Base-by-base conservation (phyloP, 2,888 invertebrate genomes). In the Carterocephalus palaemon region DNA sequence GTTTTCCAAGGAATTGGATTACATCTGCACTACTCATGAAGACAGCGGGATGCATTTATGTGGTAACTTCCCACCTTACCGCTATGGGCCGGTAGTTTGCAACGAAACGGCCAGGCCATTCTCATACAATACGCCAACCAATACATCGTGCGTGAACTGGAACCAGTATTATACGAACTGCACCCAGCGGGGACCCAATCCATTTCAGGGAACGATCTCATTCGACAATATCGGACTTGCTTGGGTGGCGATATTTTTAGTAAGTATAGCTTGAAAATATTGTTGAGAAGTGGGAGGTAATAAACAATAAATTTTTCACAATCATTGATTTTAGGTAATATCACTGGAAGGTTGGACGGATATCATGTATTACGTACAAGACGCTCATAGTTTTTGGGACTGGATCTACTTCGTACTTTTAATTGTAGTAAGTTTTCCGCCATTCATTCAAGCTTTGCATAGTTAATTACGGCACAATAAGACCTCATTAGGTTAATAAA, bases 311-410 rank as follows among this genome's bases (percentile, higher is more conserved):
- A 26, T 36, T 28, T 26, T 26, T 29, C n/a, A n/a, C n/a, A n/a
- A n/a, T n/a, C n/a, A 29, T 47, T 37, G 37, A 16, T 40, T 71
- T 70, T 84, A 98, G 98, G 98, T 99, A 32, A 99, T 99, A 82
- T 99, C 98, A 58, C 86, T 99, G 62, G 99, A 99, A 87, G 99
- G 99, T 51, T 99, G 99, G 99, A 98, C 99, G 28, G 99, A 99
- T 74, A 99, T 99, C 57, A 99, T 99, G 99, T 99, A 99, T 84
- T 99, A 98, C 87, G 96, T 99, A 53, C 99, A 99, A 88, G 99
- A 99, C 80, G 98, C 99, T 37, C 99, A 99, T 85, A 99, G 99
- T 54, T 99, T 99, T 83, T 99, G 99, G 99, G 99, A 99, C 76
- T 99, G 99, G 99, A 97, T 99, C 59, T 99, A 99, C 87, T 99